Evolutionary conservation across 2,797 vertebrate genomes (phyloP), one percentile per base, ranked within the genome.

Genomic region (Gymnocypris eckloni): DNA sequence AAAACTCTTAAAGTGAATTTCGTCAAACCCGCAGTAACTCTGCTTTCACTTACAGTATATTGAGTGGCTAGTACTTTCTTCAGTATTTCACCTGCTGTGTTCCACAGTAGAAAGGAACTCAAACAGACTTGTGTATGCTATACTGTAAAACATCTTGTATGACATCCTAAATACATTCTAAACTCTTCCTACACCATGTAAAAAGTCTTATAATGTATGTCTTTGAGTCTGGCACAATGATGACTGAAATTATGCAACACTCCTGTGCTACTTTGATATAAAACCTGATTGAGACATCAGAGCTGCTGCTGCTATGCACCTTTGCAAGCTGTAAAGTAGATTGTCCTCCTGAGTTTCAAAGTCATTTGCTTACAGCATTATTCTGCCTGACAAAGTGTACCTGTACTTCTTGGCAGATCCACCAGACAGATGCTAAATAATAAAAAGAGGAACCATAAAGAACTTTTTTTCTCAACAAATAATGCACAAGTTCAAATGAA

Each of bases 361-460:
- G 79, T 79, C 43, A 85, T 80, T 85, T 72, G 76, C 73, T 82
- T 86, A 81, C 61, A 84, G 45, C 59, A 69, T 82, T 86, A 76
- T 82, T 81, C 64, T 39, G 54, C 76, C 48, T 81, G 75, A 85
- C 67, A 88, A 82, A 88, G 72, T 25, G 73, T 64, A 41, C 50
- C 82, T n/a, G 48, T 20, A 52, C 82, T 69, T 84, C 84, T 48
- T 64, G 54, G 37, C 56, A 75, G 78, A 82, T 87, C 59, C 82
- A 69, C 82, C 66, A 48, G 33, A 7, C 50, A 75, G 78, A 84
- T 79, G 73, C 50, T 81, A 89, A 86, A 86, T 79, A 82, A 87
- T 81, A 88, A 54, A 76, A 67, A 71, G 39, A 8, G 45, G 45
- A 67, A 84, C 54, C 13, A 15, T n/a, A 59, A 25, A 87, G 70